Percentiles rank a stretch among this genome's conserved stretches.
phyloP scores from a whole-genome alignment of 2,113 vertebrate species.

The Rhinichthys klamathensis region DNA sequence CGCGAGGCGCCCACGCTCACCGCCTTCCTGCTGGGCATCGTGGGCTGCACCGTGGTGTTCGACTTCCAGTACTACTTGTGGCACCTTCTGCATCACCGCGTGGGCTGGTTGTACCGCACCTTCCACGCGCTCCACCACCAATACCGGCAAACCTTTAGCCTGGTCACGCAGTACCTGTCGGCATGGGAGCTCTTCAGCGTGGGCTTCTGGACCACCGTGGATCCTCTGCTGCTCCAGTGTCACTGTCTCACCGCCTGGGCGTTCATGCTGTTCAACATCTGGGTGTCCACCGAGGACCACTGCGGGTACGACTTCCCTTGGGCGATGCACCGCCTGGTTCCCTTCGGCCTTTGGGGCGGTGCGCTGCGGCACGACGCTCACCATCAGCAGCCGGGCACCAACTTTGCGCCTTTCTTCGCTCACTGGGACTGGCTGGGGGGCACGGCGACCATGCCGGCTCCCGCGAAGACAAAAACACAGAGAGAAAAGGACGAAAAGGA shows the following conservation, averaged over 20 bases:
- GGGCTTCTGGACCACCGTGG: conserved; percentile 79
- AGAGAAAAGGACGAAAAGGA: conserved; percentile 61
- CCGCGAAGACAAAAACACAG: conserved; percentile 45
- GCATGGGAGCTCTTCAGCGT: conserved; percentile 80
- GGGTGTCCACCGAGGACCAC: conserved; percentile 80
- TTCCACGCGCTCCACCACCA: conserved; percentile 82
- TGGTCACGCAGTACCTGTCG: conserved; percentile 81
- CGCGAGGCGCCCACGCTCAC: conserved; percentile 71
- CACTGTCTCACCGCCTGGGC: conserved; percentile 79
- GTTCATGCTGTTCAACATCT: conserved; percentile 83
- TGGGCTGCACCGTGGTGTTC: conserved; percentile 79
- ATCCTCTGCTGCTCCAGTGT: conserved; percentile 78
- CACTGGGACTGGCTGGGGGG: conserved; percentile 83
- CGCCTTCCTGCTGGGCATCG: conserved; percentile 75
- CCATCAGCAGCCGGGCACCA: conserved; percentile 75
- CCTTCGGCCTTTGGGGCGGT: conserved; percentile 79
- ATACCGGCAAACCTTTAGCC: conserved; percentile 78
- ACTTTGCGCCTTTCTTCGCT: conserved; percentile 81
- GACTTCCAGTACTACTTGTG: conserved; percentile 84
- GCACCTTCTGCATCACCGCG: conserved; percentile 79
- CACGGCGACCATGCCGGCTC: conserved; percentile 55
- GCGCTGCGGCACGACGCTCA: conserved; percentile 77
- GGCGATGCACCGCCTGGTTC: conserved; percentile 78
- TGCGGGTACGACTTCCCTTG: conserved; percentile 82
- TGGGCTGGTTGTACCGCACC: conserved; percentile 79